A percentile compares a stretch with the other conserved stretches of the same genome.
These are phyloP conservation scores for Diarsia rubi DNA, from an alignment of 2,888 invertebrate species.

Conservation along the genomic window DNA sequence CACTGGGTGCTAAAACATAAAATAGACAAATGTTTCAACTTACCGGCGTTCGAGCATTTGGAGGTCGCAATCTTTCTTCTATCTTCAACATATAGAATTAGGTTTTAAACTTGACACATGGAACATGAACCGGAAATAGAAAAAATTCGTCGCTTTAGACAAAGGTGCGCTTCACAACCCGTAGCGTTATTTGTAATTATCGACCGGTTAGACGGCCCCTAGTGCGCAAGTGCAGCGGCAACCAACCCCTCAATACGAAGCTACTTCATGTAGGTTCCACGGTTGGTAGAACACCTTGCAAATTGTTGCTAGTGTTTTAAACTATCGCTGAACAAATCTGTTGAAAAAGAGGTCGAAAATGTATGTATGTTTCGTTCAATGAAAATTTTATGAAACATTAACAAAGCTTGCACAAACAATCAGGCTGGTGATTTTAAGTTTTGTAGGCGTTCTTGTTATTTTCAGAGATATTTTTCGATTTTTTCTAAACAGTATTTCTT, in stretches of 20 bases:
- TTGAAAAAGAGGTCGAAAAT: not conserved
- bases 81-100: slow-evolving; percentile 3
- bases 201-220: slow-evolving; percentile 26
- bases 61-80: too few relatives aligned
- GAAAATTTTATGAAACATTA: not conserved
- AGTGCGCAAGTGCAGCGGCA: slow-evolving; percentile 43
- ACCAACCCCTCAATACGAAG: not conserved
- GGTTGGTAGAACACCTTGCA: not conserved
- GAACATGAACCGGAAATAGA: not conserved
- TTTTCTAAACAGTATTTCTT: not conserved
- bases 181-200: slow-evolving; percentile 31
- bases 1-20: too few relatives aligned
- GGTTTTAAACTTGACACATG: not conserved
- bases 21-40: not conserved
- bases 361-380: too few relatives aligned
- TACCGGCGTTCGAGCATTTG: not conserved
- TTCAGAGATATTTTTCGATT: too few relatives aligned
- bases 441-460: too few relatives aligned
- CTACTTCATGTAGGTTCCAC: not conserved
- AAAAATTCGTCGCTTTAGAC: not conserved
- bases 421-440: not conserved
- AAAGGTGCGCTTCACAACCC: slow-evolving; percentile 12
- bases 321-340: not conserved
- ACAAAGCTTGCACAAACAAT: not conserved
- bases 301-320: not conserved